Conservation (phyloP, 1,140 invertebrate species). For the Monochamus saltuarius region DNA sequence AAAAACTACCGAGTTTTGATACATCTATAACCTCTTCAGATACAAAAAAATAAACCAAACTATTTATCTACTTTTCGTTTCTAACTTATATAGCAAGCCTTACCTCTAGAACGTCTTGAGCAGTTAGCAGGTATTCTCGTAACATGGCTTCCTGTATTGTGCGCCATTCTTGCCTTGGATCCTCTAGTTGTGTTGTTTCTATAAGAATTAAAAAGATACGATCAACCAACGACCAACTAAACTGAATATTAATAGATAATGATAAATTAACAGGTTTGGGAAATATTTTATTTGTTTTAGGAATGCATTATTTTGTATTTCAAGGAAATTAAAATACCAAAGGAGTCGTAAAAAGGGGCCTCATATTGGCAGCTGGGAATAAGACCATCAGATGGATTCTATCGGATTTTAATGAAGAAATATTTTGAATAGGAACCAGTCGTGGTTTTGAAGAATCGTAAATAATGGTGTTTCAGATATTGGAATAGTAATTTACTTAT, state of each 20-base stretch:
- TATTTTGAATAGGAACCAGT: no score
- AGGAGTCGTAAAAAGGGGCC: no score
- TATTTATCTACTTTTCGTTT: no score
- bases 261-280: neutral
- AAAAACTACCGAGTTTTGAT: no score
- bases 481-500: neutral
- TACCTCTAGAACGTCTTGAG: conserved; percentile 90
- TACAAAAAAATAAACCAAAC: no score
- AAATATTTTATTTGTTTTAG: neutral
- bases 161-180: conserved; percentile 94
- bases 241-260: neutral
- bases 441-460: no score
- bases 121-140: conserved; percentile 91
- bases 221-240: neutral
- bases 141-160: conserved; percentile 95
- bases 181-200: conserved; percentile 95
- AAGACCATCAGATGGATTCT: no score
- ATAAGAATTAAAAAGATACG: conserved; percentile 46
- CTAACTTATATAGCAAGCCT: conserved; percentile 44
- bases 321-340: neutral
- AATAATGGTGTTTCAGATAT: neutral
- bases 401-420: no score
- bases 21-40: no score
- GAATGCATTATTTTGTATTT: neutral
- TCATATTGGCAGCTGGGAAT: no score